Evolutionary conservation across 2,888 invertebrate species (phyloP), one percentile per base, ranked within the genome.

Genomic region (Leptura quadrifasciata): DNA sequence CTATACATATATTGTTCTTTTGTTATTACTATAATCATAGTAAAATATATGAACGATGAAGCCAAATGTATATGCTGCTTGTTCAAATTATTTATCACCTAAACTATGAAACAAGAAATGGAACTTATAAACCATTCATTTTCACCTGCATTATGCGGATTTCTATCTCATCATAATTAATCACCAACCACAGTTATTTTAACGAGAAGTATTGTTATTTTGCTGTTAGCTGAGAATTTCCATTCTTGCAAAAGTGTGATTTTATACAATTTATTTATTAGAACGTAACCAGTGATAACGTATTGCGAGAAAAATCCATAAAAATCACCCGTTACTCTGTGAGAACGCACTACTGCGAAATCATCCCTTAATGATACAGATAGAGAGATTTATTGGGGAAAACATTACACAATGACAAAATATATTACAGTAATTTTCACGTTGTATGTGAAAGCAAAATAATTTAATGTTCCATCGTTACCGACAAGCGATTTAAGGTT

Each of bases 371-470:
- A 61, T 61, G 61, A 61, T 35, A 27, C 61, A 61, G 61, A 61
- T 61, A 35, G 61, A 61, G 61, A 61, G 61, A 61, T 61, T 61
- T 31, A 61, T 61, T 61, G 61, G 24, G 31, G 35, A 61, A 61
- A 61, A 61, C 61, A 61, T 61, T 61, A 61, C 61, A 61, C 61
- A 61, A 61, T 61, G 31, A 35, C 61, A 61, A 61, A 61, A 61
- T 61, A 61, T 61, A 61, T 61, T 61, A 61, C 61, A 27, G 61
- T 61, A 61, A 61, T 61, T 61, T 61, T 61, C 61, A 31, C 61
- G 61, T 61, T 31, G 31, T 61, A n/a, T 61, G 61, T 61, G 61
- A 61, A 21, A 61, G 61, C 24, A 61, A 61, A 61, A 61, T 61
- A 61, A 61, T 61, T 61, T 61, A 61, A 61, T 61, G 61, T 35